Base-by-base conservation (phyloP, 2,888 invertebrate species). In the Vanessa cardui region DNA sequence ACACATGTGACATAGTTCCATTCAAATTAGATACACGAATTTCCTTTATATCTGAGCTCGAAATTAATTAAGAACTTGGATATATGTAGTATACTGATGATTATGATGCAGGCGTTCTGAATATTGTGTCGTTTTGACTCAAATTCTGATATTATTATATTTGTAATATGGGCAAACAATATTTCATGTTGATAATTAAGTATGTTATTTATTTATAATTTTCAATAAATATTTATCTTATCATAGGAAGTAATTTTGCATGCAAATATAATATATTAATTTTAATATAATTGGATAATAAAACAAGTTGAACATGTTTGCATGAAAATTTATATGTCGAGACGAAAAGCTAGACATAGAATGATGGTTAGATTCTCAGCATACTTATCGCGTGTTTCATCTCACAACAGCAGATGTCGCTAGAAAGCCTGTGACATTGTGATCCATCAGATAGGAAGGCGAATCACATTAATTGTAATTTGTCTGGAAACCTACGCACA, bases 361-460 rank as follows among this genome's bases (percentile, higher is more conserved):
- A 74, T 73, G 73, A 73, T 72, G 73, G 75, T 74, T 74, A 76
- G 74, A 77, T 76, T 77, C 74, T 72, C 76, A 77, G 73, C 67
- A 65, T 74, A 72, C 61, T 64, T 82, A 84, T 85, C 83, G 76
- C 74, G 76, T 74, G 77, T 81, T 81, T 77, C 75, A 86, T 85
- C 83, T 77, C 66, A 16, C 77, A 73, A 71, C 71, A 80, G 82
- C 82, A 87, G 83, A 84, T 85, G 85, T 83, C 80, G 78, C 79
- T 80, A 78, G 85, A 87, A 85, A 86, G 86, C 78, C 80, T 73
- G 76, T 71, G 79, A 78, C 79, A 74, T 74, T 72, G 77, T 74
- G 83, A 83, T 83, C 78, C 73, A 72, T 77, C 72, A 79, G 84
- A 85, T 86, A 84, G 81, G 58, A 62, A 76, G 74, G 74, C 49